phyloP scores from a whole-genome alignment of 2,113 vertebrate species.

The Rhinichthys klamathensis region DNA sequence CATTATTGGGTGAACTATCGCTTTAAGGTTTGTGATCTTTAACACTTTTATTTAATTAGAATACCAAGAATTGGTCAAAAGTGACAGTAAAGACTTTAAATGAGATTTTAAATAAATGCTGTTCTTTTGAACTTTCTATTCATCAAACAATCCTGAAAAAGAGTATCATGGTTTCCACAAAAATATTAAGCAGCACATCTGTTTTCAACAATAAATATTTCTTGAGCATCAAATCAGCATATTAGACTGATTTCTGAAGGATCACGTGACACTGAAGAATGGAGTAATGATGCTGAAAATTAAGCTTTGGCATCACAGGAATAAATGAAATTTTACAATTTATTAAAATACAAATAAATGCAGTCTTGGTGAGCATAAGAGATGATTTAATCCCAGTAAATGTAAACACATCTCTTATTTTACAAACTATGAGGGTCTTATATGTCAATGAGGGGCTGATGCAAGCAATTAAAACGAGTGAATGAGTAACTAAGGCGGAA shows the following conservation, averaged over 20 bases:
- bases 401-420: background rate
- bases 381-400: background rate
- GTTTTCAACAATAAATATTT: background rate
- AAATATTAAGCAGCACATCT: background rate
- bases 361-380: background rate
- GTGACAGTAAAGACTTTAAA: too few species aligned
- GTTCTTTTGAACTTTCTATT: too few species aligned
- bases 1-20: too few species aligned
- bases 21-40: too few species aligned
- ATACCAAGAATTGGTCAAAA: too few species aligned
- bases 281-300: background rate
- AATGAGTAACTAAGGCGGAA: background rate
- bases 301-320: background rate
- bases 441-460: background rate
- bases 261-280: background rate
- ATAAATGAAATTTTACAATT: background rate
- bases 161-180: background rate
- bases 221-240: background rate
- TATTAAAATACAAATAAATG: background rate
- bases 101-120: too few species aligned
- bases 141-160: background rate
- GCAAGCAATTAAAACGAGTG: conserved; percentile 8
- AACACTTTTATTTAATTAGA: too few species aligned
- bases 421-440: background rate
- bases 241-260: background rate